Conservation (phyloP, 2,113 vertebrate genomes). For the Raja brachyura region DNA sequence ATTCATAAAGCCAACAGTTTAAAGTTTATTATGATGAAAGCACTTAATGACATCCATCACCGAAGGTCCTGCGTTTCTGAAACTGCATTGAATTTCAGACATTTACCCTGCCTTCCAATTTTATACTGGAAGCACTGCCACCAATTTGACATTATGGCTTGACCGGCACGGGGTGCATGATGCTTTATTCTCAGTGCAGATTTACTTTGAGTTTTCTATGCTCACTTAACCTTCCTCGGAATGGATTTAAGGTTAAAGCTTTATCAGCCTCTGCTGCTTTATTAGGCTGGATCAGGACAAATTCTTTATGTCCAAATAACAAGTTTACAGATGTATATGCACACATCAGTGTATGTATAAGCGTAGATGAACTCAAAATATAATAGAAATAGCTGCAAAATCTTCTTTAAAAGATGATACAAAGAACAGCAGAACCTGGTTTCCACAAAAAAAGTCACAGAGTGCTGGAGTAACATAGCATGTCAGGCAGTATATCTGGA, state of each 20-base stretch:
- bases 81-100: conserved; percentile 77
- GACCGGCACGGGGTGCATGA: conserved; percentile 74
- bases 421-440: too few species aligned
- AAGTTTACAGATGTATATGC: not conserved
- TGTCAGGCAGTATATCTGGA: too few species aligned
- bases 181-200: conserved; percentile 71
- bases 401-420: not conserved
- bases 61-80: conserved; percentile 75
- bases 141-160: conserved; percentile 78
- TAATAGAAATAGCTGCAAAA: not conserved
- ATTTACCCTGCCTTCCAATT: conserved; percentile 81
- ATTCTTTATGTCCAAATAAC: not conserved
- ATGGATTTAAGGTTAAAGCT: conserved; percentile 68
- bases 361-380: not conserved
- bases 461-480: too few species aligned
- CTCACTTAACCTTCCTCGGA: conserved; percentile 74
- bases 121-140: conserved; percentile 76
- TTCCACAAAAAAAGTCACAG: too few species aligned
- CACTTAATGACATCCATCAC: conserved; percentile 82
- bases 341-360: not conserved
- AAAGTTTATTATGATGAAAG: conserved; percentile 87
- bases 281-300: not conserved
- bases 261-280: conserved; percentile 57
- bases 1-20: conserved; percentile 85
- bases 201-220: conserved; percentile 76